Conservation (phyloP, 92 coral and sea anemone genomes). For the Anthopleura xanthogrammica region DNA sequence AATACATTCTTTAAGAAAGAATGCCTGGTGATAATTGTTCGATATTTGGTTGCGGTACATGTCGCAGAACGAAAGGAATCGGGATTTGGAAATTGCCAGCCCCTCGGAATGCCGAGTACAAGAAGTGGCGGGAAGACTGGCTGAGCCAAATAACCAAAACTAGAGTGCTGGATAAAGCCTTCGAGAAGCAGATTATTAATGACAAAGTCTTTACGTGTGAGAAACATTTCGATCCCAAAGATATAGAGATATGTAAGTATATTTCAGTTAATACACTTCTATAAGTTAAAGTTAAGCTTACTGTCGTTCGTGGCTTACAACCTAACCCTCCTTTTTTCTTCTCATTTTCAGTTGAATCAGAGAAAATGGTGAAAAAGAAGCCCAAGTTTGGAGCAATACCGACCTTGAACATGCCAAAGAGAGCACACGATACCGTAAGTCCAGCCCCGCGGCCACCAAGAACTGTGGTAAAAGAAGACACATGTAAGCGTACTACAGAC, state of each 20-base stretch:
- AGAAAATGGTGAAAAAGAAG: neutral
- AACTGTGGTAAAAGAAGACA: neutral
- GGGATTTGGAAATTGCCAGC: neutral
- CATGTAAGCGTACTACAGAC: too few relatives aligned
- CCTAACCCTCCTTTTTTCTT: too few relatives aligned
- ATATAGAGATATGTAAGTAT: neutral
- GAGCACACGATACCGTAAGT: neutral
- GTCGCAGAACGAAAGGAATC: neutral
- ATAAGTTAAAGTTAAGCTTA: neutral
- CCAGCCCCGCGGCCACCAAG: neutral
- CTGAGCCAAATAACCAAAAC: neutral
- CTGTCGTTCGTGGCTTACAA: too few relatives aligned
- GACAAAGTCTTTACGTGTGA: neutral
- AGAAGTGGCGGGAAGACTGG: neutral
- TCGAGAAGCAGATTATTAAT: neutral
- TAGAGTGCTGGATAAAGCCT: neutral
- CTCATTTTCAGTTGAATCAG: neutral
- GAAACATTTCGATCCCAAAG: neutral
- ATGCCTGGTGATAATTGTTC: slow-evolving; percentile 25
- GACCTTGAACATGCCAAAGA: neutral
- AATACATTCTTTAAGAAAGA: neutral
- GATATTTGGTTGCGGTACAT: neutral
- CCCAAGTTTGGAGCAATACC: neutral
- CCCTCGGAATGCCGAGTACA: neutral
- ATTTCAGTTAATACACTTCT: too few relatives aligned